These are phyloP conservation scores for Sylvietta virens DNA, from an alignment of 2,113 vertebrate species.

Conservation along the genomic window DNA sequence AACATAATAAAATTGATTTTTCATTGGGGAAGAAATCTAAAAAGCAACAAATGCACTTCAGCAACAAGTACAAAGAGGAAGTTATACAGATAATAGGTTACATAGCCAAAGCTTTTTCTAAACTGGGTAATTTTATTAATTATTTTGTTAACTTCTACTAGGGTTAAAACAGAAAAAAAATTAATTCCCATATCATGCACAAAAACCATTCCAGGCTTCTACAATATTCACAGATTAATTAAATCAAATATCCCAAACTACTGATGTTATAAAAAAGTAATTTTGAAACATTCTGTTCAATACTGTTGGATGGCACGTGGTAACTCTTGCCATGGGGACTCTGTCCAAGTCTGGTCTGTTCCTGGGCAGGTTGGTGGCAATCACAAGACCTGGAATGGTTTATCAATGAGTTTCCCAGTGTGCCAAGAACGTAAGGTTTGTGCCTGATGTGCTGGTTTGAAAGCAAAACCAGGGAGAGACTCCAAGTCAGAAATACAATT, in stretches of 20 bases:
- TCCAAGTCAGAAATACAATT: too few species aligned
- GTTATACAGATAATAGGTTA: background rate
- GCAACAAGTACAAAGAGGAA: background rate
- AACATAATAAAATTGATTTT: background rate
- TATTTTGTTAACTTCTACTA: background rate
- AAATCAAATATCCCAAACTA: background rate
- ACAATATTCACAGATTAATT: background rate
- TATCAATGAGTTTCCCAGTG: background rate
- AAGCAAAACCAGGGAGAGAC: too few species aligned
- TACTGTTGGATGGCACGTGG: too few species aligned
- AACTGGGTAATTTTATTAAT: background rate
- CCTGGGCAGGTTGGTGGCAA: rapidly evolving
- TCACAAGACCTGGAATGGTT: background rate
- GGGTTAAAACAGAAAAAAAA: background rate
- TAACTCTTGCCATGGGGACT: rapidly evolving
- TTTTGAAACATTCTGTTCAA: background rate
- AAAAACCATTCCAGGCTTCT: background rate
- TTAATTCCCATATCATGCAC: background rate
- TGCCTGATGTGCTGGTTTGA: too few species aligned
- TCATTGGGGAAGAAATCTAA: background rate
- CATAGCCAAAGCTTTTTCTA: background rate
- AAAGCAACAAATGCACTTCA: background rate
- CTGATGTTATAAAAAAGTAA: background rate
- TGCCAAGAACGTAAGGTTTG: too few species aligned
- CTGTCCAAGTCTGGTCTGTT: too few species aligned